Percentiles rank a stretch among this genome's conserved stretches.
Conservation (phyloP, 2,888 invertebrate species). For the Eupeodes latifasciatus region DNA sequence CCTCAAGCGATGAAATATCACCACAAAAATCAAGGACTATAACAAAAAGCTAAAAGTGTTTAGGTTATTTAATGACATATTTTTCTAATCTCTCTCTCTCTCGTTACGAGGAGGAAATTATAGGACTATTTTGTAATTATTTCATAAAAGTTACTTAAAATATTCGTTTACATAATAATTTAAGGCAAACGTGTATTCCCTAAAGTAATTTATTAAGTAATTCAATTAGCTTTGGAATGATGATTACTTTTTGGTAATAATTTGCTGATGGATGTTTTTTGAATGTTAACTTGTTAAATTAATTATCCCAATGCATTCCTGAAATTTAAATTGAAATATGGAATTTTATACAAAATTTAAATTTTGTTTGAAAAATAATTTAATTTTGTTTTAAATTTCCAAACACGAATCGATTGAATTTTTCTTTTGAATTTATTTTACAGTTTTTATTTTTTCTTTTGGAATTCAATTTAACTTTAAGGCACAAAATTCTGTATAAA, state of each 20-base stretch:
- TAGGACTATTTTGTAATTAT: slow-evolving; percentile 16
- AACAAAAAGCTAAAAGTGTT: slow-evolving; percentile 12
- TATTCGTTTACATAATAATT: not conserved
- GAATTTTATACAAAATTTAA: too few species aligned
- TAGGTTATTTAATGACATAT: slow-evolving; percentile 20
- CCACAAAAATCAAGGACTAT: not conserved
- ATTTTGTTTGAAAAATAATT: too few species aligned
- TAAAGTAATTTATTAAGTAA: not conserved
- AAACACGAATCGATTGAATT: not conserved
- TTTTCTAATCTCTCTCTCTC: not conserved
- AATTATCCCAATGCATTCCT: too few species aligned
- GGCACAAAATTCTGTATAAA: not conserved
- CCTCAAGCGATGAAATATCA: slow-evolving; percentile 22
- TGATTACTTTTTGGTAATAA: not conserved
- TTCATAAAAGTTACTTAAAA: not conserved
- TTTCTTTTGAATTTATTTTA: not conserved
- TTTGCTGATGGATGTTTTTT: not conserved
- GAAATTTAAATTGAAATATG: too few species aligned
- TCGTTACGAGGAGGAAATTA: not conserved
- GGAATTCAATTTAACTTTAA: not conserved
- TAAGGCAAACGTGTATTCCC: not conserved
- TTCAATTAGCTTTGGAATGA: not conserved
- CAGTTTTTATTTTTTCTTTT: not conserved
- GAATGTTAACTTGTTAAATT: too few species aligned
- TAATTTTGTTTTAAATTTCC: too few species aligned